Base-by-base conservation (phyloP, 2,113 vertebrate genomes). In the Pygoscelis adeliae region DNA sequence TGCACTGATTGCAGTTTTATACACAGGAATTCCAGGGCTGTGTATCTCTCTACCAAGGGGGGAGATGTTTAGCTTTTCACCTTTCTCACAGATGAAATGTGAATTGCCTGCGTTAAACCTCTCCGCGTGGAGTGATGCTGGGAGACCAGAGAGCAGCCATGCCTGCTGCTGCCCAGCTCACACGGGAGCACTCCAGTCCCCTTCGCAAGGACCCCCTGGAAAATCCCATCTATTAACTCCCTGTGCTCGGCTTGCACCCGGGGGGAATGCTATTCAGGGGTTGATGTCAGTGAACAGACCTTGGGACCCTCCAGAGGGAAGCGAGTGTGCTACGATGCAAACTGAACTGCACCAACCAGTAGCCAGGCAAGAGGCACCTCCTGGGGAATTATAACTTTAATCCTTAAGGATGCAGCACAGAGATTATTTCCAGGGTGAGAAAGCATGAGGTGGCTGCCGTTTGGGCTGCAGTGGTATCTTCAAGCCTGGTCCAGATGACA, bases 61-160 rank as follows among this genome's bases (percentile, higher is more conserved):
- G 44, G 34, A 36, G 71, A 56, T 21, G 46, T 72, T 85, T 23
- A 61, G 49, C 36, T 91, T 84, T 90, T 83, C 61, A 22, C n/a
- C 77, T 91, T 83, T 88, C 79, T 87, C 50, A 21, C 0, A 0
- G 52, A 7, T 44, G 55, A 66, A 44, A 83, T 2, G 8, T 0
- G 10, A 58, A 15, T 38, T 0, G 0, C 36, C 46, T 22, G 10
- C 0, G 0, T 52, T 77, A 53, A 82, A 44, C 17, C 17, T 72
- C 58, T 66, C 47, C 3, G 3, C 0, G 0, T 15, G 26, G 16
- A 42, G n/a, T 2, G 30, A 40, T 70, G 50, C 44, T 40, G 62
- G 27, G 80, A 47, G 18, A 69, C 11, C 53, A 62, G 38, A 36
- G 32, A 53, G 47, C 25, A 32, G n/a, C 38, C 1, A 1, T 76